phyloP scores from a whole-genome alignment of 2,113 vertebrate species.

The Bombycilla garrulus region DNA sequence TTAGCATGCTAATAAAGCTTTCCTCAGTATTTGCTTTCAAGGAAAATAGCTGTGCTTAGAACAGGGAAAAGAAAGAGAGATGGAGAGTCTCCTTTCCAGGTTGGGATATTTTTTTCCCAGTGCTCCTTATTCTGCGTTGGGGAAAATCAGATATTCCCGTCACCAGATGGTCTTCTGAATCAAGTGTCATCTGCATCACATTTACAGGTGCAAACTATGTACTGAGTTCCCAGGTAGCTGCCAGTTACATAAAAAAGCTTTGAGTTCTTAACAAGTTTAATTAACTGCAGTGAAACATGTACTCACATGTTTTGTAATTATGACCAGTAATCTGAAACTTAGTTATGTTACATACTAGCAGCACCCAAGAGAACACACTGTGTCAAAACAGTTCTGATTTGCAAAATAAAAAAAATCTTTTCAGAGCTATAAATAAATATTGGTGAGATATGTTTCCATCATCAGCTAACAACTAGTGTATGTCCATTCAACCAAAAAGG shows the following conservation, averaged over 20 bases:
- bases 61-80: background rate
- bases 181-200: background rate
- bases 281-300: slow-evolving; percentile 15
- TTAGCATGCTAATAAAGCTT: background rate
- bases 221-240: slow-evolving; percentile 7
- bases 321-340: background rate
- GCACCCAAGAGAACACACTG: background rate
- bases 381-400: slow-evolving; percentile 12
- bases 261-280: slow-evolving; percentile 24
- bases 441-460: background rate
- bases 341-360: background rate
- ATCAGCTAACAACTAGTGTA: background rate
- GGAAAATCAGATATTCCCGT: background rate
- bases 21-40: background rate
- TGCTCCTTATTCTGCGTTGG: background rate
- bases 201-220: background rate
- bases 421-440: background rate
- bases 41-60: background rate
- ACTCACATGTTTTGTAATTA: background rate
- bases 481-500: background rate
- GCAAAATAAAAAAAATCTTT: background rate
- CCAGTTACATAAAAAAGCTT: background rate
- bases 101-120: background rate
- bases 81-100: background rate
- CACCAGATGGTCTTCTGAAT: slow-evolving; percentile 13